Percentiles rank a stretch among this genome's conserved stretches.
Conservation (phyloP, 2,113 vertebrate genomes). For the Proterorhinus semilunaris region DNA sequence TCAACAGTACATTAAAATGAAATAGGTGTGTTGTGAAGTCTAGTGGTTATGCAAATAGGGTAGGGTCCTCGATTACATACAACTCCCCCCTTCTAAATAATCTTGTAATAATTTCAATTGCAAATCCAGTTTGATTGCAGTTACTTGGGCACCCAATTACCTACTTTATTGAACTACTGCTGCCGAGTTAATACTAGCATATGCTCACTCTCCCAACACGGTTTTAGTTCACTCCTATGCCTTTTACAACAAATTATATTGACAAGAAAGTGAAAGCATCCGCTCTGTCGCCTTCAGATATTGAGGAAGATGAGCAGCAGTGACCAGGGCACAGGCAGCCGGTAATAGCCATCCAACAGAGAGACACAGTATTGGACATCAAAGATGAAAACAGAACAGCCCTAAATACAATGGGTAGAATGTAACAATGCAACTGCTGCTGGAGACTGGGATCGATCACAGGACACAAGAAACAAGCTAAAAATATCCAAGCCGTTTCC, state of each 20-base stretch:
- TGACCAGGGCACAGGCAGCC: slow-evolving; percentile 45
- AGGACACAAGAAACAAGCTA: slow-evolving; percentile 46
- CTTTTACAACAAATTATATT: slow-evolving; percentile 38
- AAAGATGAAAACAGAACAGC: slow-evolving; percentile 39
- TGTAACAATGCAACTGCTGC: slow-evolving; percentile 40
- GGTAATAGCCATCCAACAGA: slow-evolving; percentile 45
- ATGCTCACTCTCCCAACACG: neutral
- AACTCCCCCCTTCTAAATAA: no score
- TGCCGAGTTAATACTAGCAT: neutral
- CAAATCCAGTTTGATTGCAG: no score
- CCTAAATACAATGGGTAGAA: slow-evolving; percentile 36
- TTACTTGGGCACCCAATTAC: no score
- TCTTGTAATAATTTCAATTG: no score
- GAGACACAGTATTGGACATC: slow-evolving; percentile 36
- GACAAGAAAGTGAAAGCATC: slow-evolving; percentile 42
- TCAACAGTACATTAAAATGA: no score
- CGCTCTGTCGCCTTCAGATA: slow-evolving; percentile 33
- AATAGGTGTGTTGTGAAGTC: no score
- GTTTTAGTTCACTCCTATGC: neutral
- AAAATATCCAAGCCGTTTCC: slow-evolving; percentile 60
- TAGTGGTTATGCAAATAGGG: no score
- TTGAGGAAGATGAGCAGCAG: slow-evolving; percentile 25
- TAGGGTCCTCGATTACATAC: no score
- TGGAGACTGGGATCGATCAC: slow-evolving; percentile 51
- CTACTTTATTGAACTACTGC: no score